phyloP scores from a whole-genome alignment of 2,888 invertebrate species.

The Torymus tubicola region DNA sequence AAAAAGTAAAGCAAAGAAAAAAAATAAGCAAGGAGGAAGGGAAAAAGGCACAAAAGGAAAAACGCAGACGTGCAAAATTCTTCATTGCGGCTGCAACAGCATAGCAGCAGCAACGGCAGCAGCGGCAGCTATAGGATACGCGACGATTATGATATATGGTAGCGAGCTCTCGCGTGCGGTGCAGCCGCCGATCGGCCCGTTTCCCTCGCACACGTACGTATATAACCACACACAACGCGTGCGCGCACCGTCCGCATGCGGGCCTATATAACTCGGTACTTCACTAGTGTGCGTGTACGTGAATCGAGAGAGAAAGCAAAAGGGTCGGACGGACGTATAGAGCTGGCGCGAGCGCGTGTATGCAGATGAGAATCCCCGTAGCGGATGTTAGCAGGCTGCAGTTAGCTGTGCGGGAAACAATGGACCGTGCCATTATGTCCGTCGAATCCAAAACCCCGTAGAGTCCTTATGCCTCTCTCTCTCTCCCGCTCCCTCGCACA shows the following conservation, averaged over 20 bases:
- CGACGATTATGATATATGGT: constrained; percentile 36
- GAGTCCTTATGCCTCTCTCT: constrained; percentile 67
- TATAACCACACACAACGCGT: neutral
- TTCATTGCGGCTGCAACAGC: neutral
- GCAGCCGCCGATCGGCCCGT: constrained; percentile 14
- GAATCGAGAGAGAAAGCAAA: constrained; percentile 54
- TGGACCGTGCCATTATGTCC: constrained; percentile 70
- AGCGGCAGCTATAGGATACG: neutral
- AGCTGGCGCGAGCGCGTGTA: constrained; percentile 61
- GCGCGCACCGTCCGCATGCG: neutral
- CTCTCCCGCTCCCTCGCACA: neutral
- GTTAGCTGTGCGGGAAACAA: constrained; percentile 67
- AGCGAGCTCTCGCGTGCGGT: constrained; percentile 3
- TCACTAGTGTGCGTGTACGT: neutral
- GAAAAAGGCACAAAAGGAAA: neutral
- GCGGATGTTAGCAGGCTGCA: constrained; percentile 71
- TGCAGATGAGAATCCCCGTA: constrained; percentile 69
- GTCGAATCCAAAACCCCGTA: constrained; percentile 71
- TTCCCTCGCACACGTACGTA: neutral
- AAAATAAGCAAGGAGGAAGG: constrained; percentile 2
- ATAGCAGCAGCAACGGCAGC: too few species aligned
- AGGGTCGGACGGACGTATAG: constrained; percentile 7
- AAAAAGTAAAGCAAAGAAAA: neutral
- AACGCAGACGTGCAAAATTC: neutral
- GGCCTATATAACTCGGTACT: neutral